Conservation (phyloP, 2,113 vertebrate genomes). For the Ochotona princeps region DNA sequence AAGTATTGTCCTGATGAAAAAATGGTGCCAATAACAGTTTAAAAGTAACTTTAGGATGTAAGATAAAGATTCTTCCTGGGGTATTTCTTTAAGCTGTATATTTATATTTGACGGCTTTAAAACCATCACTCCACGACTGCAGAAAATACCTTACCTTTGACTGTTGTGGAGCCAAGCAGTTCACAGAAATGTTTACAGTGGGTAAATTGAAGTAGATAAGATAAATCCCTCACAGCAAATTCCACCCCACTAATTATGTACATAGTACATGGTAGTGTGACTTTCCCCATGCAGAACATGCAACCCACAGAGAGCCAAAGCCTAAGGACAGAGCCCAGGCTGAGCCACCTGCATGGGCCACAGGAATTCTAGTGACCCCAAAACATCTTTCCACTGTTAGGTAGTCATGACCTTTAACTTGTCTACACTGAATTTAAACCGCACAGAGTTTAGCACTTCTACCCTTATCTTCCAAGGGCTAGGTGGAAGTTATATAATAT, state of each 20-base stretch:
- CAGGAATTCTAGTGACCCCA: neutral
- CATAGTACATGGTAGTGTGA: neutral
- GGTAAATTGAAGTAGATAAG: conserved; percentile 27
- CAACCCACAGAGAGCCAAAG: neutral
- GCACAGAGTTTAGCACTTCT: neutral
- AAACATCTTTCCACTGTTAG: neutral
- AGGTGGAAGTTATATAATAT: neutral
- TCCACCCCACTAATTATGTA: neutral
- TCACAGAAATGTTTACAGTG: conserved; percentile 33
- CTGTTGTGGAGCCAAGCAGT: neutral
- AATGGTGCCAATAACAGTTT: neutral
- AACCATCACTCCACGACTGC: neutral
- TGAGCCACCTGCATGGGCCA: neutral
- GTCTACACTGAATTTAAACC: neutral
- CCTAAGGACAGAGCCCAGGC: neutral
- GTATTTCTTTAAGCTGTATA: conserved; percentile 3
- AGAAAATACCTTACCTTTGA: conserved; percentile 26
- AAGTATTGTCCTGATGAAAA: neutral
- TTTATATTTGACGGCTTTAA: conserved; percentile 31
- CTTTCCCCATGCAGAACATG: neutral
- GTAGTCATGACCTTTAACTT: neutral
- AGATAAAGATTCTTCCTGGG: conserved; percentile 18
- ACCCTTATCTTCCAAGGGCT: neutral
- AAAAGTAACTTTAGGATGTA: neutral
- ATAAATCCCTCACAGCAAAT: conserved; percentile 44